Evolutionary conservation across 2,888 invertebrate genomes (phyloP).

Genomic region (Hyposoter dolosus): DNA sequence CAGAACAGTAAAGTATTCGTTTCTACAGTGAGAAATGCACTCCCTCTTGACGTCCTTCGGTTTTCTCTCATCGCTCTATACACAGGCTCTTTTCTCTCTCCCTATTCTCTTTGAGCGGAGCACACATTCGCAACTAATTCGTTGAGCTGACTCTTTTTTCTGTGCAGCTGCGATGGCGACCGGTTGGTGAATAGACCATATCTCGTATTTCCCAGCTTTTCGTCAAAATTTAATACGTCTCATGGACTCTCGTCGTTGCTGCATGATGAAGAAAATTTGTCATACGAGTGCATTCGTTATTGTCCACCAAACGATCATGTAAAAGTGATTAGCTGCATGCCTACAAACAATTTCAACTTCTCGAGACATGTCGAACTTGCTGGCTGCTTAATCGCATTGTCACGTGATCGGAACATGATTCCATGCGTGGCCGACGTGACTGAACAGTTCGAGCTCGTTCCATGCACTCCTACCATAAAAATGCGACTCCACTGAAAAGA

Average conservation of each 20-base stretch:
- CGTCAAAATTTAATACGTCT: conserved; percentile 14
- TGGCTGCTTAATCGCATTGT: not conserved
- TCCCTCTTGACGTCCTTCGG: conserved; percentile 36
- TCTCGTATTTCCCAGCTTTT: conserved; percentile 50
- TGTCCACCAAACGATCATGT: not conserved
- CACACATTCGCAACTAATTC: conserved; percentile 75
- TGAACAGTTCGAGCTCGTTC: not conserved
- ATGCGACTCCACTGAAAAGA: too few relatives aligned
- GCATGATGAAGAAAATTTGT: conserved; percentile 28
- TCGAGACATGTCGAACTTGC: not conserved
- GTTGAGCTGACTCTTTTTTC: conserved; percentile 68
- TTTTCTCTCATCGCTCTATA: conserved; percentile 24
- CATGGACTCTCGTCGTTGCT: not conserved
- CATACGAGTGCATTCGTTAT: conserved; percentile 3
- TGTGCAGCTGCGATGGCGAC: conserved; percentile 66
- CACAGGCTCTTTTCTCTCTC: conserved; percentile 54
- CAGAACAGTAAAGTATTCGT: conserved; percentile 32
- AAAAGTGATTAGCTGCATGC: not conserved
- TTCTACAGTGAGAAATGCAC: conserved; percentile 30
- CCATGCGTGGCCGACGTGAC: not conserved
- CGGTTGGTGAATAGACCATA: conserved; percentile 39
- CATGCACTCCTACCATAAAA: not conserved
- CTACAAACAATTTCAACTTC: not conserved
- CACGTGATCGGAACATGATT: conserved; percentile 7
- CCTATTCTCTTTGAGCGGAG: conserved; percentile 63